A percentile compares a stretch with the other conserved stretches of the same genome.
These are phyloP conservation scores for Psammodynastes pulverulentus DNA, from an alignment of 2,113 vertebrate genomes.

Conservation along the genomic window DNA sequence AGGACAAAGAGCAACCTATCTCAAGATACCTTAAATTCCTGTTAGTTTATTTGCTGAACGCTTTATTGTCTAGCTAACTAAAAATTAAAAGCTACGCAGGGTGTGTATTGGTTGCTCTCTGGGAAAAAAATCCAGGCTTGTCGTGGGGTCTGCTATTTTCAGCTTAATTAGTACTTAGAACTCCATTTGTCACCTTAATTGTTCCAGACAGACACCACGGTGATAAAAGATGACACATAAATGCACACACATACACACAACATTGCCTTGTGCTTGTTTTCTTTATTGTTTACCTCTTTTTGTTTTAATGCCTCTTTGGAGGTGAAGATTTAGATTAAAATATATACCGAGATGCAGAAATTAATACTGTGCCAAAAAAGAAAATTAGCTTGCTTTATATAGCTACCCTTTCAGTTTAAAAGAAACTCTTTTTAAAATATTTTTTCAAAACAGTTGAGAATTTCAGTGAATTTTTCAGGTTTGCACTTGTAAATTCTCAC, in stretches of 20 bases:
- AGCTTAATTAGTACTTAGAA: slow-evolving; percentile 61
- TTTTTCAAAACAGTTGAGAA: neutral
- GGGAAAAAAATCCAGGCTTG: slow-evolving; percentile 47
- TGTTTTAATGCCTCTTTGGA: slow-evolving; percentile 40
- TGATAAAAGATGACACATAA: slow-evolving; percentile 25
- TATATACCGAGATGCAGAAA: neutral
- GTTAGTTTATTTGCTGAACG: neutral
- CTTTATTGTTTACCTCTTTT: slow-evolving; percentile 39
- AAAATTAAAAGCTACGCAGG: neutral
- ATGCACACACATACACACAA: slow-evolving; percentile 11
- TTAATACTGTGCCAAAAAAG: neutral
- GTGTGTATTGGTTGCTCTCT: slow-evolving; percentile 17
- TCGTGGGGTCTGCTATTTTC: slow-evolving; percentile 50
- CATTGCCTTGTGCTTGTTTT: slow-evolving; percentile 35
- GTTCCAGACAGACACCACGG: slow-evolving; percentile 45
- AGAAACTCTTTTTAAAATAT: neutral
- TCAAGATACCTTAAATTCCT: neutral
- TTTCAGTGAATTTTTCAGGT: neutral
- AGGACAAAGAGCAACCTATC: neutral
- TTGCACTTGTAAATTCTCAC: neutral
- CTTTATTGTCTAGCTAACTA: neutral
- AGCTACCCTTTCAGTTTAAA: neutral
- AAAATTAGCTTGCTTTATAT: neutral
- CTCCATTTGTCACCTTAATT: slow-evolving; percentile 65
- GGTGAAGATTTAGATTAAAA: slow-evolving; percentile 29